A percentile compares a stretch with the other conserved stretches of the same genome.
Conservation (phyloP, 2,113 vertebrate species). For the Callionymus lyra region DNA sequence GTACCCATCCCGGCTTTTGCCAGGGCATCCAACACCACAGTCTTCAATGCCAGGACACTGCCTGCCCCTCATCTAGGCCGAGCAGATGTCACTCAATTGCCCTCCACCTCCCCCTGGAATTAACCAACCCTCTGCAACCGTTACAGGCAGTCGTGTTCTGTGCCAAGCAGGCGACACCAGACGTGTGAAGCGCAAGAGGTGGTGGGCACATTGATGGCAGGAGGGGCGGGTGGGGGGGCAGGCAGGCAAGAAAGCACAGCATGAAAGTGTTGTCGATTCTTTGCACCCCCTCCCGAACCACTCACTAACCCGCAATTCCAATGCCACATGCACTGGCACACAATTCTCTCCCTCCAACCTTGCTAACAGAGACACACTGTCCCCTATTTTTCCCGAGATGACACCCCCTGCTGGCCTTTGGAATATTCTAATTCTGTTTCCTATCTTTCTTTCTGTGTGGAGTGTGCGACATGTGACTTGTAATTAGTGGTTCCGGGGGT, state of each 20-base stretch:
- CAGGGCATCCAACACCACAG: slow-evolving; percentile 69
- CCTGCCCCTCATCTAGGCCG: slow-evolving; percentile 73
- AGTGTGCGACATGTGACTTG: slow-evolving; percentile 67
- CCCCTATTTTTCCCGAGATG: slow-evolving; percentile 46
- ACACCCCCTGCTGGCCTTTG: slow-evolving; percentile 61
- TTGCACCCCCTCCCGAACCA: slow-evolving; percentile 31
- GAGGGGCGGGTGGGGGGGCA: slow-evolving; percentile 29
- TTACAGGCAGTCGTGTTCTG: slow-evolving; percentile 61
- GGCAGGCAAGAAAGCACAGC: slow-evolving; percentile 52
- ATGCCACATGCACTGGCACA: slow-evolving; percentile 30
- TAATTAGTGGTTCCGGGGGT: slow-evolving; percentile 68
- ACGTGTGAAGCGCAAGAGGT: slow-evolving; percentile 59
- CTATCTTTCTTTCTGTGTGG: slow-evolving; percentile 50
- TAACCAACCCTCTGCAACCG: slow-evolving; percentile 14
- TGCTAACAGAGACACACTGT: slow-evolving; percentile 47
- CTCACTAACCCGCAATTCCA: slow-evolving; percentile 19
- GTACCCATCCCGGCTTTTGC: slow-evolving; percentile 51
- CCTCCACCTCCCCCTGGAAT: slow-evolving; percentile 35
- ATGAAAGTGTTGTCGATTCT: slow-evolving; percentile 33
- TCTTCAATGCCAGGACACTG: slow-evolving; percentile 52
- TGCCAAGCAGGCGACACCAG: slow-evolving; percentile 64
- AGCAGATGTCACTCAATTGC: slow-evolving; percentile 89
- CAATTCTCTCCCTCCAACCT: not conserved
- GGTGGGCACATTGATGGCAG: slow-evolving; percentile 47
- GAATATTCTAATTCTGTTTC: slow-evolving; percentile 65